Conservation (phyloP, 1,140 invertebrate genomes). For the Lordiphosa collinella region DNA sequence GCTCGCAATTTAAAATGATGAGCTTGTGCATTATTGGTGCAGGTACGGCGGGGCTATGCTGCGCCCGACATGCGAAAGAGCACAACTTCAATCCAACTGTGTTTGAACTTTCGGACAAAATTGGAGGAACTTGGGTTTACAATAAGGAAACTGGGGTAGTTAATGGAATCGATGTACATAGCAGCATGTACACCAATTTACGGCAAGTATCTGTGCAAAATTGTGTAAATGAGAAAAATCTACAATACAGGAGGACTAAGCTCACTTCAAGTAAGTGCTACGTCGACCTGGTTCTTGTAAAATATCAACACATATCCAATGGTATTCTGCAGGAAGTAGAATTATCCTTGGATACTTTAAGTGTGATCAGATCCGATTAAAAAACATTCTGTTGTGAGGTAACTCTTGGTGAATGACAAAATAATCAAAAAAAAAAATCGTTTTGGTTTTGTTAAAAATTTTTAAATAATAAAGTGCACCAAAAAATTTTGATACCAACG, state of each 20-base stretch:
- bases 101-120: conserved; percentile 86
- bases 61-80: conserved; percentile 83
- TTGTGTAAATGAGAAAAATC: neutral
- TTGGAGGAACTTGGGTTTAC: conserved; percentile 96
- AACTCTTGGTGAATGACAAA: too few relatives aligned
- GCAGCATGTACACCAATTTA: conserved; percentile 88
- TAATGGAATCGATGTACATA: conserved; percentile 90
- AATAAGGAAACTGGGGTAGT: conserved; percentile 84
- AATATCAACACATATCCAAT: too few relatives aligned
- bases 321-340: too few relatives aligned
- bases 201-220: conserved; percentile 30
- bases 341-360: too few relatives aligned
- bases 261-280: too few relatives aligned
- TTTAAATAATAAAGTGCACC: too few relatives aligned
- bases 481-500: too few relatives aligned
- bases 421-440: too few relatives aligned
- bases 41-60: conserved; percentile 88
- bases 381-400: too few relatives aligned
- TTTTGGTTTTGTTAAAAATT: too few relatives aligned
- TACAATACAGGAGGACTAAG: too few relatives aligned
- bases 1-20: conserved; percentile 21
- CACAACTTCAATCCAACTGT: conserved; percentile 84
- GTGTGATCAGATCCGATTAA: too few relatives aligned
- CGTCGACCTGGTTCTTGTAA: neutral
- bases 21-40: conserved; percentile 85